Percentiles rank a stretch among this genome's conserved stretches.
These are phyloP conservation scores for Cryptoprocta ferox DNA, from an alignment of 2,797 vertebrate species.

Conservation along the genomic window DNA sequence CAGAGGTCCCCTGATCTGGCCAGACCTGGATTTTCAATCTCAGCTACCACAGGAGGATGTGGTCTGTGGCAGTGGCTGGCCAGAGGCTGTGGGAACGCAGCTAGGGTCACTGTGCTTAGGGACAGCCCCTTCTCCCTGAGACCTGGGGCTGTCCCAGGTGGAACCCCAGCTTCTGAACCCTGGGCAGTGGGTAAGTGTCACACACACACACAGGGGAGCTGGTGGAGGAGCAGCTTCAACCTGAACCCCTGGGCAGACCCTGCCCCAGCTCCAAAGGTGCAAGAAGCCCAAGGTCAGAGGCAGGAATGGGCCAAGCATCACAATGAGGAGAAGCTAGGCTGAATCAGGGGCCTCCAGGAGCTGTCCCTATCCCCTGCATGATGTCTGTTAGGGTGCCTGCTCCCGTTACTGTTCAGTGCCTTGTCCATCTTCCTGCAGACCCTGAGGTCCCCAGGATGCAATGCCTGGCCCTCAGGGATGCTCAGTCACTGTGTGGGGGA, in stretches of 20 bases:
- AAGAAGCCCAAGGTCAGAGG: background rate
- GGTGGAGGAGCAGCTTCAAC: background rate
- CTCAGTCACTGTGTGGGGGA: background rate
- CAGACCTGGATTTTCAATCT: background rate
- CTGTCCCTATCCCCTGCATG: background rate
- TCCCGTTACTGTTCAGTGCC: fast-evolving
- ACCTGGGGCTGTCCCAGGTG: background rate
- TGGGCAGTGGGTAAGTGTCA: background rate
- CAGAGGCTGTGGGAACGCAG: background rate
- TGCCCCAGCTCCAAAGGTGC: background rate
- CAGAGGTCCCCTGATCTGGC: fast-evolving
- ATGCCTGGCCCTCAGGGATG: background rate
- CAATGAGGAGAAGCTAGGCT: background rate
- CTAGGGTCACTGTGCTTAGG: background rate
- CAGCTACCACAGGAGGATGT: background rate
- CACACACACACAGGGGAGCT: fast-evolving
- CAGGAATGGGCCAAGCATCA: background rate
- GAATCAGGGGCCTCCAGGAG: background rate
- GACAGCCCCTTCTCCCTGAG: background rate
- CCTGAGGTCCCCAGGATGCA: background rate
- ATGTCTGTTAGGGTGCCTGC: fast-evolving
- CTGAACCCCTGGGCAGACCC: background rate
- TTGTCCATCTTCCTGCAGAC: background rate
- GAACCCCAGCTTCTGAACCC: background rate
- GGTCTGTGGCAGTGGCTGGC: background rate